These are phyloP conservation scores for Tetanocera ferruginea DNA, from an alignment of 2,888 invertebrate genomes.

Conservation along the genomic window DNA sequence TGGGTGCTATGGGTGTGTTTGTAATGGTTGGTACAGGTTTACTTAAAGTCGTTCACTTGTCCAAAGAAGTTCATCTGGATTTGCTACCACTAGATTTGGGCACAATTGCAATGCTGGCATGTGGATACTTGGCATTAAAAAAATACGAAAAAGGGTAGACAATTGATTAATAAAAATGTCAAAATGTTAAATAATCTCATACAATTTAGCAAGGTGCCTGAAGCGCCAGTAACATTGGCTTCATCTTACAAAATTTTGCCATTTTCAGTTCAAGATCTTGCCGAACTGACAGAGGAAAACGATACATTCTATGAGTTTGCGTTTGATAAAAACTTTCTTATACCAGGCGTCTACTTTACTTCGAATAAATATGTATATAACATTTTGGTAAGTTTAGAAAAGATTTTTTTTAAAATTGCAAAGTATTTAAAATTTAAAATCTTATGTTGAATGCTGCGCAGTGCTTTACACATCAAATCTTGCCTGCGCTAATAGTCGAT, in stretches of 20 bases:
- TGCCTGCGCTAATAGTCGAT: slow-evolving; percentile 57
- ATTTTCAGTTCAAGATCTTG: background rate
- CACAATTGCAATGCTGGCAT: slow-evolving; percentile 53
- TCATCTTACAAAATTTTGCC: slow-evolving; percentile 26
- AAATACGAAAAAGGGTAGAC: slow-evolving; percentile 14
- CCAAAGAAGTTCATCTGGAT: slow-evolving; percentile 50
- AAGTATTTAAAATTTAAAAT: too few species aligned
- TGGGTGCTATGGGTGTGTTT: slow-evolving; percentile 61
- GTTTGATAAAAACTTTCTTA: too few species aligned
- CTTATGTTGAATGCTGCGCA: background rate
- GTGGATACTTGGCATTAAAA: slow-evolving; percentile 18
- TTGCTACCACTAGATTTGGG: slow-evolving; percentile 58
- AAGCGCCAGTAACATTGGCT: slow-evolving; percentile 40
- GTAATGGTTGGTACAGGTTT: slow-evolving; percentile 57
- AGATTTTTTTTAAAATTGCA: too few species aligned
- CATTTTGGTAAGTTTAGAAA: too few species aligned
- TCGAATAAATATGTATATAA: too few species aligned
- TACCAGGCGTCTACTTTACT: too few species aligned
- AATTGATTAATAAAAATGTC: too few species aligned
- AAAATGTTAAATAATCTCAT: background rate
- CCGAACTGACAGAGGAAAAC: background rate
- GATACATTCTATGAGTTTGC: too few species aligned
- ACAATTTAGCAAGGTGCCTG: background rate
- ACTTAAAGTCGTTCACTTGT: slow-evolving; percentile 56
- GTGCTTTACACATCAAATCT: slow-evolving; percentile 56